A percentile compares a stretch with the other conserved stretches of the same genome.
Conservation (phyloP, 1,140 invertebrate genomes). For the Drosophila grimshawi region DNA sequence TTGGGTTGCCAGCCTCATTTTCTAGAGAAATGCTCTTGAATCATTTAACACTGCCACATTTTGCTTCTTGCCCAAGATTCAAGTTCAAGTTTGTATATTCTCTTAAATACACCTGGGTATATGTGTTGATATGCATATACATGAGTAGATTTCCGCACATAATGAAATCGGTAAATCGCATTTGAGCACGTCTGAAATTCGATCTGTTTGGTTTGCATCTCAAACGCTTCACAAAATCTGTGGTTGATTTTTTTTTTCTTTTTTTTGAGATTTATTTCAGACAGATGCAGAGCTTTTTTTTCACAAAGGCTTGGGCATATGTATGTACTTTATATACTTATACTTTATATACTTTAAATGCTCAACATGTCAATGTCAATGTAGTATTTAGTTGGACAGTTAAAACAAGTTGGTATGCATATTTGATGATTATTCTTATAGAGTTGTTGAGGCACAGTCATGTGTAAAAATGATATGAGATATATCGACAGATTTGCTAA, state of each 20-base stretch:
- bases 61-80: not conserved
- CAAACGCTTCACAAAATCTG: not conserved
- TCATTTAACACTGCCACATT: too few species aligned
- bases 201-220: constrained; percentile 16
- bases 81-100: not conserved
- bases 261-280: not conserved
- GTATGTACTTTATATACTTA: too few species aligned
- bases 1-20: not conserved
- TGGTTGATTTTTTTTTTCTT: not conserved
- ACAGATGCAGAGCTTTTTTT: not conserved
- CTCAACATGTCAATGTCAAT: too few species aligned
- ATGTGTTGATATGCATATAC: not conserved
- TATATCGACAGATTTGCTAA: too few species aligned
- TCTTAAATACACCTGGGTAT: not conserved
- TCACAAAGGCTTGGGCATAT: too few species aligned
- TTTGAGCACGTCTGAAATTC: constrained; percentile 40
- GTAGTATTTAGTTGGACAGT: too few species aligned
- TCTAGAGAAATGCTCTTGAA: too few species aligned
- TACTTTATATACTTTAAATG: too few species aligned
- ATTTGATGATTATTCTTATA: too few species aligned
- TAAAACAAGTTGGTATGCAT: too few species aligned
- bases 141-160: not conserved
- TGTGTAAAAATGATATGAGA: too few species aligned
- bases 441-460: too few species aligned
- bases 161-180: constrained; percentile 19